A percentile compares a stretch with the other conserved stretches of the same genome.
phyloP scores from a whole-genome alignment of 2,888 invertebrate genomes.

The Hemistola chrysoprasaria region DNA sequence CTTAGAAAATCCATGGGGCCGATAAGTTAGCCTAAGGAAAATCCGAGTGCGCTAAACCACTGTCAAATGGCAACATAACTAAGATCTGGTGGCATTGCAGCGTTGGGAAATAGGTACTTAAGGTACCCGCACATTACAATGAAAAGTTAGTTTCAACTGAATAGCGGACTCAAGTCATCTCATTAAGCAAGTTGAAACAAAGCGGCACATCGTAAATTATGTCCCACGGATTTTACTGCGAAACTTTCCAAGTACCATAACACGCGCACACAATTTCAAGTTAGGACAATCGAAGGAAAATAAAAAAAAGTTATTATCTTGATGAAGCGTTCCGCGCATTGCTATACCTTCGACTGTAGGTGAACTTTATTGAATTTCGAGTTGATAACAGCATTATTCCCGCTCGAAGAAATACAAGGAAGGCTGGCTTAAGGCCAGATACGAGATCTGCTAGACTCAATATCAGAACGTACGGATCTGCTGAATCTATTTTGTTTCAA shows the following conservation, averaged over 20 bases:
- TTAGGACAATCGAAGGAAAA: slow-evolving; percentile 27
- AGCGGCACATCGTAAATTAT: slow-evolving; percentile 28
- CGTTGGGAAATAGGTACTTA: too few species aligned
- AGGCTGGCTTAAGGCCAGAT: slow-evolving; percentile 36
- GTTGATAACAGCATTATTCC: slow-evolving; percentile 26
- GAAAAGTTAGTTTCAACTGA: slow-evolving; percentile 14
- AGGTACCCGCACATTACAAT: slow-evolving; percentile 6
- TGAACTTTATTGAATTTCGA: slow-evolving; percentile 31
- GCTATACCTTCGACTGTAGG: slow-evolving; percentile 23
- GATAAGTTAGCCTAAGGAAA: too few species aligned
- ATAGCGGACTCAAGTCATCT: slow-evolving; percentile 19
- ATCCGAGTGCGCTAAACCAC: too few species aligned
- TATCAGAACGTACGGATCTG: slow-evolving; percentile 25
- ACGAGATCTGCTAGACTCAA: slow-evolving; percentile 19
- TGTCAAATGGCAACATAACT: too few species aligned
- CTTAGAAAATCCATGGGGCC: too few species aligned
- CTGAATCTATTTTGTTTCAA: slow-evolving; percentile 24
- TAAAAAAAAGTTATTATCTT: slow-evolving; percentile 30
- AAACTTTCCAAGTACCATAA: slow-evolving; percentile 27
- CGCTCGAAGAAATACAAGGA: slow-evolving; percentile 21
- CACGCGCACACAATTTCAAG: slow-evolving; percentile 28
- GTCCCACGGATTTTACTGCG: slow-evolving; percentile 24
- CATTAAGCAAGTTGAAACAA: slow-evolving; percentile 25
- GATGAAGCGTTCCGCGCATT: slow-evolving; percentile 21
- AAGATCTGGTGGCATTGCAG: too few species aligned